These are phyloP conservation scores for Colaptes auratus DNA, from an alignment of 2,113 vertebrate species.

Conservation along the genomic window DNA sequence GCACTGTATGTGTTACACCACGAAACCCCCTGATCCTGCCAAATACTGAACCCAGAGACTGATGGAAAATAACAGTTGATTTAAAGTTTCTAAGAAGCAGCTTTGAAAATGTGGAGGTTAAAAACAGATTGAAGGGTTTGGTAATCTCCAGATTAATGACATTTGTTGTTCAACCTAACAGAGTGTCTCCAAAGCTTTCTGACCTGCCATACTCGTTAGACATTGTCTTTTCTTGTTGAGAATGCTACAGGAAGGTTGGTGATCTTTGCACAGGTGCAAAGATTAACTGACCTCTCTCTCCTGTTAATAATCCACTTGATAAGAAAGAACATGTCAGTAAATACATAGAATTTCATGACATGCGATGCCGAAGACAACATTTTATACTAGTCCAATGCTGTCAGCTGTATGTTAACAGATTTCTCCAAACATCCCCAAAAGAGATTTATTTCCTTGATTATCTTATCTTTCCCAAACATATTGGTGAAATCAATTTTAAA, in stretches of 20 bases:
- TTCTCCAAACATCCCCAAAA: background rate
- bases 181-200: background rate
- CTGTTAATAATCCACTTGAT: background rate
- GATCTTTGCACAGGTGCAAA: background rate
- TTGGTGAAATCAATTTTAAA: background rate
- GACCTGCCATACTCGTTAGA: background rate
- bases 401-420: background rate
- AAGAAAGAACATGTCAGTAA: background rate
- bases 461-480: background rate
- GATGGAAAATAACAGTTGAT: background rate
- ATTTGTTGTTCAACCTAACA: background rate
- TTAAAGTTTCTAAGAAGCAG: background rate
- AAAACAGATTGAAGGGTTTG: conserved; percentile 1
- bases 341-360: background rate
- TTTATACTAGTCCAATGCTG: background rate
- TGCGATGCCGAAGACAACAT: background rate
- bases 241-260: background rate
- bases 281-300: background rate
- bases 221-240: background rate
- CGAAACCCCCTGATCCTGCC: background rate
- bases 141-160: background rate
- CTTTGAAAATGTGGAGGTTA: background rate
- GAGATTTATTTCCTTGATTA: background rate
- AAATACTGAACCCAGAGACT: background rate
- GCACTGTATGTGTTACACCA: rapidly evolving